phyloP scores from a whole-genome alignment of 2,888 invertebrate genomes.

The Drosophila mulleri region DNA sequence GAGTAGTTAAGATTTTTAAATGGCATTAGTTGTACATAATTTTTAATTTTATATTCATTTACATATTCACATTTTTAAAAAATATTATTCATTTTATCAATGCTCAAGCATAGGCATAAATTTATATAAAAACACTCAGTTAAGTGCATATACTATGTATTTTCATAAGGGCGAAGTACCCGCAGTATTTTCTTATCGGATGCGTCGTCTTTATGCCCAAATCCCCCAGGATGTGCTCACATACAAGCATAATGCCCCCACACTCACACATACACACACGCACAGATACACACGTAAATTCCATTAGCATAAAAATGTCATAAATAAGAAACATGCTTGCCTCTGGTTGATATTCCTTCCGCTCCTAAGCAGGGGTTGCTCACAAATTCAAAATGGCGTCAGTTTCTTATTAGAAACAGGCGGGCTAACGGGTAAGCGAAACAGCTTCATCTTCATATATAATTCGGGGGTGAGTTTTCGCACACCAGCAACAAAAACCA shows the following conservation, averaged over 20 bases:
- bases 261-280: slow-evolving; percentile 22
- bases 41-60: too few relatives aligned
- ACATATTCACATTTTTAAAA: background rate
- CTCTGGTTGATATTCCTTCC: slow-evolving; percentile 50
- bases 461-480: slow-evolving; percentile 73
- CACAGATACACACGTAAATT: slow-evolving; percentile 40
- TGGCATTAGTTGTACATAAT: too few relatives aligned
- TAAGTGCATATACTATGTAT: slow-evolving; percentile 3
- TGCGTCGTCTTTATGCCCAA: slow-evolving; percentile 50
- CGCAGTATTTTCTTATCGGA: slow-evolving; percentile 70
- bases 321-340: slow-evolving; percentile 75
- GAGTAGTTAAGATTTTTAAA: too few relatives aligned
- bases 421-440: slow-evolving; percentile 28
- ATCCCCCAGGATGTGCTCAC: slow-evolving; percentile 42
- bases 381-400: slow-evolving; percentile 81
- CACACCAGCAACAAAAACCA: slow-evolving; percentile 47
- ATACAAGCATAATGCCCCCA: slow-evolving; percentile 13
- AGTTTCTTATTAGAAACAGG: slow-evolving; percentile 82
- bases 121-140: background rate
- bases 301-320: slow-evolving; percentile 82
- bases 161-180: slow-evolving; percentile 22
- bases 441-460: slow-evolving; percentile 52
- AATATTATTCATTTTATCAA: background rate
- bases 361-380: slow-evolving; percentile 62
- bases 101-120: background rate